A percentile compares a stretch with the other conserved stretches of the same genome.
These are phyloP conservation scores for Pseudonaja textilis DNA, from an alignment of 2,113 vertebrate genomes.

Conservation along the genomic window DNA sequence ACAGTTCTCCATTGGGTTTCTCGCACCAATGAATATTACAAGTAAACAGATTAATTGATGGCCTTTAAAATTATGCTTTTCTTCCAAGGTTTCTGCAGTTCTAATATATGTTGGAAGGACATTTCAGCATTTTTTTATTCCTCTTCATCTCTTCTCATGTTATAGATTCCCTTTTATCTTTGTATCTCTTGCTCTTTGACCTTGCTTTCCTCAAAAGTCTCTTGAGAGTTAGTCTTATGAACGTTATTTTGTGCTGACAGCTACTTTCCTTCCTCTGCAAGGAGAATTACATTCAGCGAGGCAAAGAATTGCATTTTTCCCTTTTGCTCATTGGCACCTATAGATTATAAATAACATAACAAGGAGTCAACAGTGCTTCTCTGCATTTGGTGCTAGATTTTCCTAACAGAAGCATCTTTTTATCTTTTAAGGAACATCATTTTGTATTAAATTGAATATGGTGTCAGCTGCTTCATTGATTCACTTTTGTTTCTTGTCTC, in stretches of 20 bases:
- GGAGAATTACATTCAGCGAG: accelerated
- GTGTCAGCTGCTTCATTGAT: not conserved
- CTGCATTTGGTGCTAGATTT: not conserved
- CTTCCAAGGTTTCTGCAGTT: not conserved
- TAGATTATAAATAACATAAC: not conserved
- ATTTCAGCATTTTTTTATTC: not conserved
- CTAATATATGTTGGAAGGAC: conserved; percentile 10
- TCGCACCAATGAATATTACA: not conserved
- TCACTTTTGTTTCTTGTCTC: not conserved
- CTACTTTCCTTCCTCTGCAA: conserved; percentile 9
- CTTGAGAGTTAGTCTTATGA: not conserved
- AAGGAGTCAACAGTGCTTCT: not conserved
- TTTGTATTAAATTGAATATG: not conserved
- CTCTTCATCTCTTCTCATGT: not conserved
- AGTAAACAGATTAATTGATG: not conserved
- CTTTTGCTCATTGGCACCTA: not conserved
- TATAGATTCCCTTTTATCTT: conserved; percentile 18
- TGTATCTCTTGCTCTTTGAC: conserved; percentile 52
- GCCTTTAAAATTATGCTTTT: conserved; percentile 4
- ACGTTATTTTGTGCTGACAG: conserved; percentile 41
- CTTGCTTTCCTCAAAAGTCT: not conserved
- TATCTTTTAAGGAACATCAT: not conserved
- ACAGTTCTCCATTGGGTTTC: not conserved
- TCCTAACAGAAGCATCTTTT: not conserved
- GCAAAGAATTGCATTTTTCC: not conserved